Evolutionary conservation across 1,140 invertebrate species (phyloP).

Genomic region (Platyura marginata): DNA sequence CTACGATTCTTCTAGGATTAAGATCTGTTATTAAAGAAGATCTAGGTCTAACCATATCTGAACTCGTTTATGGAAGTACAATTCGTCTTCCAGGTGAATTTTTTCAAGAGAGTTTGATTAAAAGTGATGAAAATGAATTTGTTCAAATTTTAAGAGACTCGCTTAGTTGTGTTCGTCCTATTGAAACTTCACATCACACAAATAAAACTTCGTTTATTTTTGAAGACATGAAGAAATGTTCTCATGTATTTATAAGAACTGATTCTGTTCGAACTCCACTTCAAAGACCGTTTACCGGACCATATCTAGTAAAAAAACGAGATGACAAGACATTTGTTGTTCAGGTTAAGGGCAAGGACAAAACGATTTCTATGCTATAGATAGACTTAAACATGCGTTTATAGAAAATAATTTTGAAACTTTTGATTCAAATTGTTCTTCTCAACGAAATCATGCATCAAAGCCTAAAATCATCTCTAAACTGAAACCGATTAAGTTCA

Average conservation of each 20-base stretch:
- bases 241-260: conserved; percentile 18
- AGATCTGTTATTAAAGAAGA: conserved; percentile 6
- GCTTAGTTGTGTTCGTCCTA: conserved; percentile 7
- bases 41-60: conserved; percentile 10
- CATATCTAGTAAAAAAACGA: conserved; percentile 11
- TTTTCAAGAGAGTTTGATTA: conserved; percentile 6
- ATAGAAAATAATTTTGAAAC: too few relatives aligned
- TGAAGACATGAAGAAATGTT: conserved; percentile 9
- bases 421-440: too few relatives aligned
- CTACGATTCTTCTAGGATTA: conserved; percentile 17
- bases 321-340: not conserved
- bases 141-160: conserved; percentile 6
- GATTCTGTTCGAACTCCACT: conserved; percentile 15
- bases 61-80: conserved; percentile 13
- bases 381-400: too few relatives aligned
- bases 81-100: conserved; percentile 19
- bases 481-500: too few relatives aligned
- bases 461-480: too few relatives aligned
- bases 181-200: conserved; percentile 7
- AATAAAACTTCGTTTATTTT: conserved; percentile 7
- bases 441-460: too few relatives aligned
- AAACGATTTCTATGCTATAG: too few relatives aligned
- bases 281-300: conserved; percentile 21
- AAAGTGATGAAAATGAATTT: conserved; percentile 5
- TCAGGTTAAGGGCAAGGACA: not conserved